Evolutionary conservation across 2,888 invertebrate genomes (phyloP).

Genomic region (Pachydiplax longipennis): DNA sequence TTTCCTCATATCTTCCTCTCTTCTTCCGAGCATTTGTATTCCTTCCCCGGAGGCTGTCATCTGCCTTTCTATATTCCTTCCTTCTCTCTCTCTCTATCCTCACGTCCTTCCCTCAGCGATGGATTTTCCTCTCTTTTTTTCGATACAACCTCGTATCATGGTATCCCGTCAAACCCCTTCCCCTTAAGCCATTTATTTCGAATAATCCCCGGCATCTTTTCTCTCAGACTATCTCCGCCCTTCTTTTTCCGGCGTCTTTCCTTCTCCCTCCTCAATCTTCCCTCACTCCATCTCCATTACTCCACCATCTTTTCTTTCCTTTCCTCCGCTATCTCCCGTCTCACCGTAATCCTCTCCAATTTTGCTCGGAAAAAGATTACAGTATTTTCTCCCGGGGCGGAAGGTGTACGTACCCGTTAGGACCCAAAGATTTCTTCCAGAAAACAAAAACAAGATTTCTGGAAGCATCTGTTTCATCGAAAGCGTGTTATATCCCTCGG

Average conservation of each 20-base stretch:
- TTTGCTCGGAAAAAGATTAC: not conserved
- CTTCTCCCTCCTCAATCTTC: not conserved
- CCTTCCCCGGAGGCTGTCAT: constrained; percentile 11
- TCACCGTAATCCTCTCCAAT: not conserved
- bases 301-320: not conserved
- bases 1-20: not conserved
- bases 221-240: not conserved
- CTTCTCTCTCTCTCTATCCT: not conserved
- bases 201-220: not conserved
- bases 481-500: not conserved
- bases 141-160: constrained; percentile 10
- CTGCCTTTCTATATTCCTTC: not conserved
- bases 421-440: not conserved
- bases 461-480: constrained; percentile 2
- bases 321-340: not conserved
- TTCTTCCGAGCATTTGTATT: constrained; percentile 15
- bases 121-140: not conserved
- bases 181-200: not conserved
- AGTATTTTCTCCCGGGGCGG: not conserved
- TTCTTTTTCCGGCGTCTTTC: not conserved
- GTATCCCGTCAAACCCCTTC: constrained; percentile 17
- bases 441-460: constrained; percentile 30
- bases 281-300: not conserved
- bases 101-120: not conserved
- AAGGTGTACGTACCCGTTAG: not conserved